phyloP scores from a whole-genome alignment of 92 coral and sea anemone genomes.

The Blastomussa wellsi region DNA sequence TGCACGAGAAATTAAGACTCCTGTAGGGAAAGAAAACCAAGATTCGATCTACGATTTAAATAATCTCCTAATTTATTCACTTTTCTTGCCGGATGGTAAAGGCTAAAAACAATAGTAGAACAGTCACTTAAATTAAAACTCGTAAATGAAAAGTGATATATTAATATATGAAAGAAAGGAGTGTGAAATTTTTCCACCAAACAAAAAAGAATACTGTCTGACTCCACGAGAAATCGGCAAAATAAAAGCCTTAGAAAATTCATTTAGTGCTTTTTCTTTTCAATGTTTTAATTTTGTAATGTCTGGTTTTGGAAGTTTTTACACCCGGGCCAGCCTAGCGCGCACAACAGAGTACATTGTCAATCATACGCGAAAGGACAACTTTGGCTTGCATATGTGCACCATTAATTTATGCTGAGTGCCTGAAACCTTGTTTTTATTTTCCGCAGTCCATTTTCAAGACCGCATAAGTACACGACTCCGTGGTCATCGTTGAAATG shows the following conservation, averaged over 20 bases:
- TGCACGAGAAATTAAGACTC: slow-evolving; percentile 10
- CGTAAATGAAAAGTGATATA: slow-evolving; percentile 40
- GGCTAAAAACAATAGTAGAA: slow-evolving; percentile 22
- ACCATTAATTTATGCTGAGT: slow-evolving; percentile 34
- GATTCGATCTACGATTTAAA: slow-evolving; percentile 14
- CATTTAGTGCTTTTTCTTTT: background rate
- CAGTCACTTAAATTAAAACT: slow-evolving; percentile 34
- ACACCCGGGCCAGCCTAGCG: background rate
- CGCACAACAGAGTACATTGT: slow-evolving; percentile 5
- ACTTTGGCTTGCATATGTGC: background rate
- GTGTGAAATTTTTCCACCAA: slow-evolving; percentile 21
- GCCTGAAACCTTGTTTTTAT: background rate
- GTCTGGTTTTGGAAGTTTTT: background rate
- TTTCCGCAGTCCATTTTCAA: background rate
- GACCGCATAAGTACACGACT: slow-evolving; percentile 6
- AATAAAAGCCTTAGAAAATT: slow-evolving; percentile 5
- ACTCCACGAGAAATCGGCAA: background rate
- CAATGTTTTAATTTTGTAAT: background rate
- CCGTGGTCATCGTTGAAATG: background rate
- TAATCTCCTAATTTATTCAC: slow-evolving; percentile 37
- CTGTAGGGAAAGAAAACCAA: slow-evolving; percentile 4
- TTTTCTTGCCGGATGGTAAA: slow-evolving; percentile 4
- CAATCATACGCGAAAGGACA: slow-evolving; percentile 20
- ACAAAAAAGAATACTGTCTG: slow-evolving; percentile 8
- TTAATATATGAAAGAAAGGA: slow-evolving; percentile 35